Evolutionary conservation across 2,113 vertebrate genomes (phyloP), one percentile per base, ranked within the genome.

Genomic region (Plotosus lineatus): DNA sequence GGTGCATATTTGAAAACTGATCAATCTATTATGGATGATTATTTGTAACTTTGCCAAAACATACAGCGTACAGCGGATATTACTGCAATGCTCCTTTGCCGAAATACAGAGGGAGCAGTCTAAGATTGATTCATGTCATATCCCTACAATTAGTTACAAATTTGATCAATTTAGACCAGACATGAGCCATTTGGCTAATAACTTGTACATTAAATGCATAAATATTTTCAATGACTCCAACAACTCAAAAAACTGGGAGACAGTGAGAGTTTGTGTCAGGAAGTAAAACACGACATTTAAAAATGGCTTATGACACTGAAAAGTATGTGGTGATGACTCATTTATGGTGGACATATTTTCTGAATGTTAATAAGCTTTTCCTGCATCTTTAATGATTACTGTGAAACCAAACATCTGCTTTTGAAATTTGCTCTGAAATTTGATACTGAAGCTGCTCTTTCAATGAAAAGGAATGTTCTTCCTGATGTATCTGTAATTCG

Each of bases 1-100:
- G 89, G 90, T 91, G 91, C 90, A 91, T 89, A 91, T 87, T 90
- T 92, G 90, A 92, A 91, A 88, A 87, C 90, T 83, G 82, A 51
- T 84, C 85, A 86, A 91, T 94, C 85, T 90, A 93, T 93, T 90
- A 93, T 93, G 92, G 86, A 93, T 93, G 83, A 83, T 89, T 83
- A 83, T 89, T 88, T 92, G 89, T 90, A 88, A 89, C 89, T 90
- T 89, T 93, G 92, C 89, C 92, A 92, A 89, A 90, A 82, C 86
- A 88, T 80, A 87, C 90, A 88, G 90, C 89, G 84, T 72, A 82
- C 80, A 89, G 79, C 63, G 82, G 36, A 46, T 75, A 82, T 88
- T 79, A 83, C 76, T 74, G 33, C 28, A 69, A 58, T 73, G 76
- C 58, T 69, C 78, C 17, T 56, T 53, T 85, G 80, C 79, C 65